Percentiles rank a stretch among this genome's conserved stretches.
Conservation (phyloP, 2,113 vertebrate species). For the Tretioscincus oriximinensis region DNA sequence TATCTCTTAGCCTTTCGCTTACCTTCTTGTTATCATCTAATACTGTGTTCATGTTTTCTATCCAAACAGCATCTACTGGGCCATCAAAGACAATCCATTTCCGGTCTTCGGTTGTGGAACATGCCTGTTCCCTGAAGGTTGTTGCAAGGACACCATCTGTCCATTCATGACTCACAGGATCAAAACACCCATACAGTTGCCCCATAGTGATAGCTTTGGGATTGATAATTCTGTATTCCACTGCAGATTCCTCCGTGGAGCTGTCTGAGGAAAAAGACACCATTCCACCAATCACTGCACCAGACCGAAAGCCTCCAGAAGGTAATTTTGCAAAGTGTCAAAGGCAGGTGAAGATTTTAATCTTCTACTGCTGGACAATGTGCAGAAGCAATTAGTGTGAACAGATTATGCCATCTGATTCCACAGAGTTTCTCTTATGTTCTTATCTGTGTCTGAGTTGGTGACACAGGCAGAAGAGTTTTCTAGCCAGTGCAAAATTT, state of each 20-base stretch:
- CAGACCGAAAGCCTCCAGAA: no score
- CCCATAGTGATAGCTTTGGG: slow-evolving; percentile 93
- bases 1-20: slow-evolving; percentile 2
- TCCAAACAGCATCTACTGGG: slow-evolving; percentile 95
- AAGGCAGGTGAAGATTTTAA: no score
- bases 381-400: no score
- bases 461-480: no score
- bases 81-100: slow-evolving; percentile 97
- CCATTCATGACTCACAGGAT: slow-evolving; percentile 90
- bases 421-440: no score
- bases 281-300: no score
- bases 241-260: slow-evolving; percentile 84
- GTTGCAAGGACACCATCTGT: slow-evolving; percentile 87
- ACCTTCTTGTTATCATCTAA: slow-evolving; percentile 97
- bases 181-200: slow-evolving; percentile 89
- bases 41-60: slow-evolving; percentile 96
- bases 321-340: no score
- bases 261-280: slow-evolving; percentile 67
- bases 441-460: no score
- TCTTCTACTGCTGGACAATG: no score
- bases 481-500: no score
- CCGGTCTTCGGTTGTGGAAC: slow-evolving; percentile 75
- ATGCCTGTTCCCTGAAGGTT: slow-evolving; percentile 84
- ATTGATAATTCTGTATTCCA: slow-evolving; percentile 85
- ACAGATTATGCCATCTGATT: no score